Evolutionary conservation across 92 coral and sea anemone species (phyloP).

Genomic region (Galaxea fascicularis): DNA sequence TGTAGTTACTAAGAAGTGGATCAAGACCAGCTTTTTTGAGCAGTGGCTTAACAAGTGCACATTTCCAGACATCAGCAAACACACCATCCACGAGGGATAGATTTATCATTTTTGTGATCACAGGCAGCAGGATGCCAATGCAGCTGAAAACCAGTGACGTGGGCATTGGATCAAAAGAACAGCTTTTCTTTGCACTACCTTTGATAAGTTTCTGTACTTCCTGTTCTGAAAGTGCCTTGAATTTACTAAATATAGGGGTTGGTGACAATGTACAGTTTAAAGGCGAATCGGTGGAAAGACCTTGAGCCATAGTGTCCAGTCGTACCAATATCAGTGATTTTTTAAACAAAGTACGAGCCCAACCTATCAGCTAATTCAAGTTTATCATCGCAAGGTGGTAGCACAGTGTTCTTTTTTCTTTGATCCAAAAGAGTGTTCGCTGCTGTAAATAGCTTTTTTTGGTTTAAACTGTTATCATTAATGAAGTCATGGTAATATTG

Average conservation of each 20-base stretch:
- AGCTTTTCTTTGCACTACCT: background rate
- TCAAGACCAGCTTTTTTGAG: background rate
- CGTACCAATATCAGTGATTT: no score
- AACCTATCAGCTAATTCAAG: no score
- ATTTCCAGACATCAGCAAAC: background rate
- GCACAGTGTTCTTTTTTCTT: background rate
- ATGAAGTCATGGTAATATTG: conserved; percentile 27
- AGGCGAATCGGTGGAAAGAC: no score
- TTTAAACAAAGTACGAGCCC: no score
- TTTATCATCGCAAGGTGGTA: background rate
- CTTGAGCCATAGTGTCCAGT: no score
- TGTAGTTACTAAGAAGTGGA: background rate
- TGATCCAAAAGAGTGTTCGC: no score
- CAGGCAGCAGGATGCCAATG: background rate
- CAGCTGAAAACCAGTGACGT: background rate
- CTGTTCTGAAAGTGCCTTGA: background rate
- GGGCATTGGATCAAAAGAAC: background rate
- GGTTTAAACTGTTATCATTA: conserved; percentile 10
- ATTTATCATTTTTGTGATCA: background rate
- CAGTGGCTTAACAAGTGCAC: background rate
- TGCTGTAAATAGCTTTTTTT: background rate
- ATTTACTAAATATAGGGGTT: background rate
- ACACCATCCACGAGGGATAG: background rate
- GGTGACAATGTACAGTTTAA: no score
- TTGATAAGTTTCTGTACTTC: background rate